Conservation (phyloP, 2,888 invertebrate genomes). For the Nymphalis c-album region DNA sequence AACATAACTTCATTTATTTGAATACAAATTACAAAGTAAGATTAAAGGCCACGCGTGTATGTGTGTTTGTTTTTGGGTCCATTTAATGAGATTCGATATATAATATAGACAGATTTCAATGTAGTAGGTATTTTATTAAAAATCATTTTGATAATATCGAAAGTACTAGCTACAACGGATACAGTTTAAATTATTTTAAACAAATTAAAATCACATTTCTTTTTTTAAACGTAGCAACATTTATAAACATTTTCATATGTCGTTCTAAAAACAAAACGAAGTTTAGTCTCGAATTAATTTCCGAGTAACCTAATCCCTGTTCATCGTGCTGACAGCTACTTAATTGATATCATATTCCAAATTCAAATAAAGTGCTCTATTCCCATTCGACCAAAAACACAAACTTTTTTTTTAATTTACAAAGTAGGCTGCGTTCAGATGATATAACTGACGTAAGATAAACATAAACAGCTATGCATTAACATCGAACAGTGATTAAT, state of each 20-base stretch:
- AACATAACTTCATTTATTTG: too few species aligned
- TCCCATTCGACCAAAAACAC: slow-evolving; percentile 42
- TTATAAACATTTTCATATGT: not conserved
- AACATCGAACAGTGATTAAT: slow-evolving; percentile 61
- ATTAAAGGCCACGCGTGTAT: too few species aligned
- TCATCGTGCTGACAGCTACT: slow-evolving; percentile 57
- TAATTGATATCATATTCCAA: slow-evolving; percentile 74
- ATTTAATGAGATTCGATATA: too few species aligned
- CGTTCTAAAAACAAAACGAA: slow-evolving; percentile 27
- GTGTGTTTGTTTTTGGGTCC: too few species aligned
- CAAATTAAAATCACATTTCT: not conserved
- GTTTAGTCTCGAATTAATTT: slow-evolving; percentile 50
- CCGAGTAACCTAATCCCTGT: slow-evolving; percentile 54
- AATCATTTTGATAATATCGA: too few species aligned
- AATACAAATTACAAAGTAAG: too few species aligned
- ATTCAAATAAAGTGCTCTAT: slow-evolving; percentile 58
- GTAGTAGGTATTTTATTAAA: too few species aligned
- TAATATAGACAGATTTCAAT: too few species aligned
- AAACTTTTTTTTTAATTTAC: slow-evolving; percentile 33
- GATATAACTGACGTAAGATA: slow-evolving; percentile 51
- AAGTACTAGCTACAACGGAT: too few species aligned
- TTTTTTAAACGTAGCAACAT: too few species aligned
- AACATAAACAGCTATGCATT: slow-evolving; percentile 72
- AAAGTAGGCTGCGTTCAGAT: slow-evolving; percentile 37
- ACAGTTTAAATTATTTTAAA: not conserved